Conservation (phyloP, 2,888 invertebrate genomes). For the Cheilosia vulpina region DNA sequence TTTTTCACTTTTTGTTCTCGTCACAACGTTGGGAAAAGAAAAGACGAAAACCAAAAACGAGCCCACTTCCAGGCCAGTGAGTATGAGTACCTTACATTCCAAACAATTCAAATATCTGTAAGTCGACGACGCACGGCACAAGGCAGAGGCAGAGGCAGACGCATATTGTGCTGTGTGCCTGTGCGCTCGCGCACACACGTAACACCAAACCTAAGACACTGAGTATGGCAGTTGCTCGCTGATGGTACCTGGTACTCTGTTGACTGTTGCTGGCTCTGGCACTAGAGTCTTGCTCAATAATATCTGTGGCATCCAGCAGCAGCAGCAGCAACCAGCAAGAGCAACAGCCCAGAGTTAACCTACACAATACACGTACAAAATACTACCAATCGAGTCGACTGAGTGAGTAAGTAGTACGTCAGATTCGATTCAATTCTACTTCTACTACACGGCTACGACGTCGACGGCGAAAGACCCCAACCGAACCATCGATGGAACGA, state of each 20-base stretch:
- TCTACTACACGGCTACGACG: conserved; percentile 24
- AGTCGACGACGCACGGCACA: conserved; percentile 51
- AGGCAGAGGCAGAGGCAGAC: not conserved
- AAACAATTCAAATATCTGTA: conserved; percentile 73
- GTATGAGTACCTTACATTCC: conserved; percentile 73
- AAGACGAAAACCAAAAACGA: conserved; percentile 49
- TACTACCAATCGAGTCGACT: conserved; percentile 56
- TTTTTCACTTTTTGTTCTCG: conserved; percentile 57
- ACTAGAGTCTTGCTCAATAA: conserved; percentile 63
- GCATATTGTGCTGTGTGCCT: conserved; percentile 25
- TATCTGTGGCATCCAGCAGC: conserved; percentile 67
- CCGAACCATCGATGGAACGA: conserved; percentile 47
- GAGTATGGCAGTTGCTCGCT: not conserved
- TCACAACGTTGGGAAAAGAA: conserved; percentile 51
- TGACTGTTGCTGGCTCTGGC: conserved; percentile 42
- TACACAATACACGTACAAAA: conserved; percentile 54
- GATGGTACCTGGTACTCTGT: conserved; percentile 25
- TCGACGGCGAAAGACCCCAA: conserved; percentile 33
- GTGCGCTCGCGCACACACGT: conserved; percentile 64
- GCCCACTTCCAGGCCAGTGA: conserved; percentile 71
- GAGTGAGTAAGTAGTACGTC: conserved; percentile 72
- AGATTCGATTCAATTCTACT: conserved; percentile 66
- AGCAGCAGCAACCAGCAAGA: conserved; percentile 4
- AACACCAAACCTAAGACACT: conserved; percentile 51
- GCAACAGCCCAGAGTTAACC: conserved; percentile 53